Evolutionary conservation across 2,888 invertebrate species (phyloP).

Genomic region (Conops quadrifasciatus): DNA sequence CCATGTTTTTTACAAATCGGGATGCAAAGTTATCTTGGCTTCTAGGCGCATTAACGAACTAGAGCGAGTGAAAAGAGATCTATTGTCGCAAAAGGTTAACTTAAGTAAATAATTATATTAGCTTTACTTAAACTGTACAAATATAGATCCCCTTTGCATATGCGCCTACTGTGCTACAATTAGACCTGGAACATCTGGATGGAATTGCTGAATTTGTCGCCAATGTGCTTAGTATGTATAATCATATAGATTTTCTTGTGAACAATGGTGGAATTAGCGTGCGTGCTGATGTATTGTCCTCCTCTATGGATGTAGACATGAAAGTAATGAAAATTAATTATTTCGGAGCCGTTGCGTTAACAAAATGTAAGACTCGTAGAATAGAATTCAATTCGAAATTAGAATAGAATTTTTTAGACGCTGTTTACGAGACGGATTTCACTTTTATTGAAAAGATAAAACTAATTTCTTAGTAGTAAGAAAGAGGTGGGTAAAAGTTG

Average conservation of each 20-base stretch:
- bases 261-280: slow-evolving; percentile 91
- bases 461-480: too few relatives aligned
- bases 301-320: slow-evolving; percentile 82
- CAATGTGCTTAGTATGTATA: slow-evolving; percentile 75
- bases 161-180: slow-evolving; percentile 76
- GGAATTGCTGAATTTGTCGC: slow-evolving; percentile 71
- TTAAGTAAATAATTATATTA: not conserved
- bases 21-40: slow-evolving; percentile 85
- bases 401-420: not conserved
- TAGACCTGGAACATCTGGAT: slow-evolving; percentile 80
- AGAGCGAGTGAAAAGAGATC: slow-evolving; percentile 79
- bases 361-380: slow-evolving; percentile 78
- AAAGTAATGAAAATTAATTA: slow-evolving; percentile 94
- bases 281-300: slow-evolving; percentile 78
- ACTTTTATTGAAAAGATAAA: too few relatives aligned
- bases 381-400: not conserved
- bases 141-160: slow-evolving; percentile 67
- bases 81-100: slow-evolving; percentile 71
- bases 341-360: slow-evolving; percentile 89
- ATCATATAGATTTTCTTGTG: slow-evolving; percentile 84
- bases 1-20: slow-evolving; percentile 82
- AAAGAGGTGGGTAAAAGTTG: too few relatives aligned
- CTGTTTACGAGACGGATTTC: too few relatives aligned
- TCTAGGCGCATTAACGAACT: slow-evolving; percentile 82
- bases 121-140: slow-evolving; percentile 4